Percentiles rank a stretch among this genome's conserved stretches.
phyloP scores from a whole-genome alignment of 2,113 vertebrate genomes.

The Hystrix brachyura region DNA sequence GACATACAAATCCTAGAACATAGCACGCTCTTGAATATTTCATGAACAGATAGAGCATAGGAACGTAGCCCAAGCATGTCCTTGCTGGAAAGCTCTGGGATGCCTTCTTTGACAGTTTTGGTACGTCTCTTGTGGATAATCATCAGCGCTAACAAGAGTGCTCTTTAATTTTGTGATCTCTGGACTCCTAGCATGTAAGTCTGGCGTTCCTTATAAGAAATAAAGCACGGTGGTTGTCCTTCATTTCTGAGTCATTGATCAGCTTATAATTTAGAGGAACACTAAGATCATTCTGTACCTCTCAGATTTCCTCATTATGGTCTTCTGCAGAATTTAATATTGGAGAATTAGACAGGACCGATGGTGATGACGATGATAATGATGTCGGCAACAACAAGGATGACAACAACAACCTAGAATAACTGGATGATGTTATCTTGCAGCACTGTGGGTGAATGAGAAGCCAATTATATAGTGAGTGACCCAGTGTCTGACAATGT shows the following conservation, averaged over 20 bases:
- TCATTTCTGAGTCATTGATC: background rate
- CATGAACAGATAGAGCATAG: background rate
- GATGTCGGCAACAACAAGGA: too few relatives aligned
- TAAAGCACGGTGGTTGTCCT: background rate
- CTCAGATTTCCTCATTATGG: background rate
- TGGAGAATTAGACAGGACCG: background rate
- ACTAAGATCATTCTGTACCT: background rate
- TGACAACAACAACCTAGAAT: background rate
- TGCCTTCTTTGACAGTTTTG: background rate
- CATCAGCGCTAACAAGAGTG: background rate
- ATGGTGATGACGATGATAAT: background rate
- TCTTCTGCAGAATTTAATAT: background rate
- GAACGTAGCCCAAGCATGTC: background rate
- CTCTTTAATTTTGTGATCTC: background rate
- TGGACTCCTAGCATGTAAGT: background rate
- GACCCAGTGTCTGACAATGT: slow-evolving; percentile 76
- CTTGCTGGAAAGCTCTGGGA: background rate
- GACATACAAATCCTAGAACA: background rate
- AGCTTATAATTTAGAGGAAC: background rate
- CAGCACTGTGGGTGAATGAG: slow-evolving; percentile 32
- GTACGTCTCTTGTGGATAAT: background rate
- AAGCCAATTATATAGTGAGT: slow-evolving; percentile 52
- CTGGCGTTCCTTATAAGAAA: background rate
- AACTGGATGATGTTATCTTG: background rate
- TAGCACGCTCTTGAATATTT: background rate